Evolutionary conservation across 2,888 invertebrate genomes (phyloP).

Genomic region (Ferdinandea cuprea): DNA sequence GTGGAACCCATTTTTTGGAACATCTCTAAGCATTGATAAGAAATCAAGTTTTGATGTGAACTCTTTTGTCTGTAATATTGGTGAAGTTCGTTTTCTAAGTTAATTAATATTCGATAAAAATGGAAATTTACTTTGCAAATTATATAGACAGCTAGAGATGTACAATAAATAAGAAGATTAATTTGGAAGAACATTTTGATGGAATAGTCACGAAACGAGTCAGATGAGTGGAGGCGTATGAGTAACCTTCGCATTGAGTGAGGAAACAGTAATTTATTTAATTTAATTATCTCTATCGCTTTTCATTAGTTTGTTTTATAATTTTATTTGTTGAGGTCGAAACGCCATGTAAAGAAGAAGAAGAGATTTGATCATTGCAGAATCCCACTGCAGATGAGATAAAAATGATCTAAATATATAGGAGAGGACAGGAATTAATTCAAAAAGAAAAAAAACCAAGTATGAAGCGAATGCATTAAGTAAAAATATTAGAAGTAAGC

Average conservation of each 20-base stretch:
- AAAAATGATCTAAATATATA: not conserved
- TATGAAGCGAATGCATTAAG: too few relatives aligned
- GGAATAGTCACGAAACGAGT: constrained; percentile 18
- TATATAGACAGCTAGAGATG: constrained; percentile 16
- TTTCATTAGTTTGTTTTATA: not conserved
- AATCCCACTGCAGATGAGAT: not conserved
- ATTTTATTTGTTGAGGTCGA: constrained; percentile 35
- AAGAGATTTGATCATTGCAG: constrained; percentile 18
- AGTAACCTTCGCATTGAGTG: constrained; percentile 46
- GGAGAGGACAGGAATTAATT: not conserved
- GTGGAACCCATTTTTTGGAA: constrained; percentile 46
- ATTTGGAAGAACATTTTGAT: constrained; percentile 17
- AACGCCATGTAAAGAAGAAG: constrained; percentile 9
- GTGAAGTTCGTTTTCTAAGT: constrained; percentile 15
- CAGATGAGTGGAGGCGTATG: constrained; percentile 54
- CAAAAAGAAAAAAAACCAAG: too few relatives aligned
- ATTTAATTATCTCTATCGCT: constrained; percentile 16
- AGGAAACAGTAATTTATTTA: constrained; percentile 45
- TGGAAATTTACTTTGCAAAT: constrained; percentile 18
- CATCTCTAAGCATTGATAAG: constrained; percentile 36
- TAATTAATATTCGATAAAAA: constrained; percentile 51
- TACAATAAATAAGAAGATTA: constrained; percentile 31
- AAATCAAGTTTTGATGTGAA: constrained; percentile 44
- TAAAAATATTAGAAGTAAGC: too few relatives aligned
- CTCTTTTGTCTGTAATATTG: constrained; percentile 39